Base-by-base conservation (phyloP, 2,888 invertebrate genomes). In the Drepanosiphum platanoidis region DNA sequence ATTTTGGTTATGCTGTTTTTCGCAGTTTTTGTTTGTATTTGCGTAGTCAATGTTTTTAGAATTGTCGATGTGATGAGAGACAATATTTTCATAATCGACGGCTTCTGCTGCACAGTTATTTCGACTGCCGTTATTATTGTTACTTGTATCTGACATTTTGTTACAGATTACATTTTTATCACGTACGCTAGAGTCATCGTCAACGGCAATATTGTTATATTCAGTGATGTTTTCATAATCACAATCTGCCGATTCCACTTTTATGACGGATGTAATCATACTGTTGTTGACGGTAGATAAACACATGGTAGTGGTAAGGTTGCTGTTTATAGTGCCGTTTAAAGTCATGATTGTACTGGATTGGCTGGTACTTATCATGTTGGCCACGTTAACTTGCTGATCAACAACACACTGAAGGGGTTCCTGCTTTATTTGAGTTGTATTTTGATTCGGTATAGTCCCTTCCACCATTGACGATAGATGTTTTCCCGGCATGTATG, bases 11-110 rank as follows among this genome's bases (percentile, higher is more conserved):
- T 11, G n/a, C 2, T 36, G 3, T 0, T 58, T 22, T 22, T 15
- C 27, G 18, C 0, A n/a, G 3, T 30, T n/a, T 36, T 18, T 13
- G 0, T 0, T 1, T 1, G 42, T 39, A 61, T 81, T 81, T 72
- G 71, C 39, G 9, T 71, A 81, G 30, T 61, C 39, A n/a, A 32
- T 15, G 18, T 39, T 22, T 13, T 7, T 5, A 4, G 27, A 27
- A 36, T 70, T n/a, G 2, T 52, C n/a, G 32, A 13, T 42, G 9
- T 13, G 27, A 15, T 7, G 22, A 66, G 22, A 22, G 3, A 27
- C 18, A 18, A 68, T 27, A 11, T 80, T 80, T 36, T 36, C 70
- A 46, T 80, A 70, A 22, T 80, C 80, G 3, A 36, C 52, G 1
- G 2, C 18, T 66, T 32, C 18, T 32, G 15, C 15, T 18, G 18